A percentile compares a stretch with the other conserved stretches of the same genome.
phyloP scores from a whole-genome alignment of 1,140 invertebrate genomes.

The roundworm (Caenorhabditis elegans) region WBcel235 BX284605.5:13562501-13563000 shows the following conservation, averaged over 20 bases:
- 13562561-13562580: conserved; percentile 16
- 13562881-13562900: no score
- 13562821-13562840: no score
- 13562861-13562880: no score
- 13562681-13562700: background rate
- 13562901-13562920: no score
- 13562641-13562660: background rate
- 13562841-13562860: no score
- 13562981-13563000: background rate
- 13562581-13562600: background rate
- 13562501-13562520: conserved; percentile 28
- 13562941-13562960: background rate
- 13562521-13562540: background rate
- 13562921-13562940: background rate
- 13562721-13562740: background rate
- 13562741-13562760: background rate
- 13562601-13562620: conserved; percentile 15
- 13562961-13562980: background rate
- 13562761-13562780: background rate
- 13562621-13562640: conserved; percentile 10
- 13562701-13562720: conserved; percentile 34
- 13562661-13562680: background rate
- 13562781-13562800: background rate
- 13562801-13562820: conserved; percentile 6
- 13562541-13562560: conserved; percentile 3